Evolutionary conservation across 2,113 vertebrate genomes (phyloP).

Genomic region (Heterotilapia buettikoferi): DNA sequence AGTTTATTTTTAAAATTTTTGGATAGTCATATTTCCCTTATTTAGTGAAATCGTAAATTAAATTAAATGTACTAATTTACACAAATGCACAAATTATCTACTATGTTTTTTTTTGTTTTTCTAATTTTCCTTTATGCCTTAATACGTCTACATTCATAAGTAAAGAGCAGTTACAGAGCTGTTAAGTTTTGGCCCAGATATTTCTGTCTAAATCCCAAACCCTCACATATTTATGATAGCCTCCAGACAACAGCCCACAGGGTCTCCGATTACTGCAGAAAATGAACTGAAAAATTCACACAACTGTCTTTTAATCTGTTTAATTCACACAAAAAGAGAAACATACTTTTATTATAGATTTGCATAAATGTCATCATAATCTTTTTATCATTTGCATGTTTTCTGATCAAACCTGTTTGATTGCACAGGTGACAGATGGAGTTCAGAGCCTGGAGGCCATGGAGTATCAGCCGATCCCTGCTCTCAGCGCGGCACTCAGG

Average conservation of each 20-base stretch:
- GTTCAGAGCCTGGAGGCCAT: slow-evolving; percentile 87
- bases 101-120: not conserved
- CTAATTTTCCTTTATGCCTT: not conserved
- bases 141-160: not conserved
- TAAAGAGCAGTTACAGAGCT: not conserved
- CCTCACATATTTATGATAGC: not conserved
- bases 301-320: not conserved
- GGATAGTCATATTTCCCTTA: not conserved
- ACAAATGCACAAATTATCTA: not conserved
- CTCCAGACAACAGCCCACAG: not conserved
- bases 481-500: slow-evolving; percentile 69
- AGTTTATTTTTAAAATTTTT: not conserved
- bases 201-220: not conserved
- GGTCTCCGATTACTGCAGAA: not conserved
- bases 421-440: slow-evolving; percentile 84
- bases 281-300: not conserved
- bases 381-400: not conserved
- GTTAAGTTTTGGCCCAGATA: not conserved
- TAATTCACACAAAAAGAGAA: not conserved
- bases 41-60: not conserved
- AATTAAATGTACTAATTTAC: not conserved
- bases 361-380: not conserved
- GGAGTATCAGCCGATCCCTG: slow-evolving; percentile 84
- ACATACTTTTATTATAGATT: not conserved
- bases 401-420: not conserved